Evolutionary conservation across 2,888 invertebrate genomes (phyloP).

Genomic region (Heliconius erato): DNA sequence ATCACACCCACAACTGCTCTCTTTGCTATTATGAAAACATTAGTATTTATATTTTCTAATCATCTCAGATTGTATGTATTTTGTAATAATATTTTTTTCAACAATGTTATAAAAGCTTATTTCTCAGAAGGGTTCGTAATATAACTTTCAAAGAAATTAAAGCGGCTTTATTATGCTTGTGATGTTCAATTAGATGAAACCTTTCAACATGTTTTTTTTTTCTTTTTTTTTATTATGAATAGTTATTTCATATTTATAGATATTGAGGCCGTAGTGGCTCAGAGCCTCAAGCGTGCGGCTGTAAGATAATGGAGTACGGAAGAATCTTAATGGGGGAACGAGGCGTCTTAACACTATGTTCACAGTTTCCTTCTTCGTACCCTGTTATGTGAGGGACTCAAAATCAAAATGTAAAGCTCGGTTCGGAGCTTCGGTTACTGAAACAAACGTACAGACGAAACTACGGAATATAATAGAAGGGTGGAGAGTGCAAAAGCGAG

Average conservation of each 20-base stretch:
- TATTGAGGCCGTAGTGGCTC: background rate
- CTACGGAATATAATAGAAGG: no score
- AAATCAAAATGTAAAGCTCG: no score
- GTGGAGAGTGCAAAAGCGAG: no score
- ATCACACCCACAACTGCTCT: background rate
- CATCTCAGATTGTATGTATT: background rate
- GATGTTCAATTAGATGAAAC: constrained; percentile 9
- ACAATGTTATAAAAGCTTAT: constrained; percentile 11
- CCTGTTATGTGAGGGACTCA: no score
- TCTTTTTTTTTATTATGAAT: background rate
- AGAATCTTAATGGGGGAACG: no score
- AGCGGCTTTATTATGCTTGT: constrained; percentile 15
- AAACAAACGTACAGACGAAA: no score
- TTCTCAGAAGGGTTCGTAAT: constrained; percentile 22
- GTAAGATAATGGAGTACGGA: no score
- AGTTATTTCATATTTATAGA: background rate
- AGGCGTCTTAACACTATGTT: no score
- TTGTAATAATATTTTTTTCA: background rate
- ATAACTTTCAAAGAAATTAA: constrained; percentile 25
- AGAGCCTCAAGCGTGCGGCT: no score
- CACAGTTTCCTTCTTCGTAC: no score
- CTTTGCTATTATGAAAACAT: background rate
- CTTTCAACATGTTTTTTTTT: background rate
- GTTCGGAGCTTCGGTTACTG: no score
- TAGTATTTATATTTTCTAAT: background rate